Percentiles rank a stretch among this genome's conserved stretches.
Conservation (phyloP, 2,888 invertebrate species). For the Dicyrtoma fusca region DNA sequence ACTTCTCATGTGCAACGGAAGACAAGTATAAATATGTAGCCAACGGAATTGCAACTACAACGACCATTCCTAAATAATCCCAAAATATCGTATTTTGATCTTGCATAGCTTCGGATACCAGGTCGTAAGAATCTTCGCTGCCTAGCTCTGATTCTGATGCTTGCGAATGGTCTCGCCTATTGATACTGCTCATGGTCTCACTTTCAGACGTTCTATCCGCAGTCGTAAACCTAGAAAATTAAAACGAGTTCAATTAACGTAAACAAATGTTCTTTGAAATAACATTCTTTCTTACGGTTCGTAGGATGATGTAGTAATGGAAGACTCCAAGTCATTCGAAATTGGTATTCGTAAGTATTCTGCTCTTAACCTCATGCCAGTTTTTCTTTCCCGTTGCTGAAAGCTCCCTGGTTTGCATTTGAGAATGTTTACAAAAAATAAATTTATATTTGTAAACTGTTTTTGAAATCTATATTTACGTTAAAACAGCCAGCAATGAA, state of each 20-base stretch:
- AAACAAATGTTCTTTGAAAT: background rate
- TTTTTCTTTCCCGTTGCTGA: background rate
- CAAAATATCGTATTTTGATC: conserved; percentile 8
- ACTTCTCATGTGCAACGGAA: too few species aligned
- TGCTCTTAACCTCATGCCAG: background rate
- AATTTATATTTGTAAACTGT: too few species aligned
- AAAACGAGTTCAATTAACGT: too few species aligned
- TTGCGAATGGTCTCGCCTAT: too few species aligned
- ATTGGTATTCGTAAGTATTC: conserved; percentile 4
- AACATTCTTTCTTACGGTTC: background rate
- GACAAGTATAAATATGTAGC: conserved; percentile 30
- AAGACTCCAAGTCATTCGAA: too few species aligned
- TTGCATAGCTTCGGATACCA: background rate
- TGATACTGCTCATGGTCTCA: too few species aligned
- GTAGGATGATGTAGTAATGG: background rate
- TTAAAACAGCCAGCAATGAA: background rate
- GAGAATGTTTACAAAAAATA: too few species aligned
- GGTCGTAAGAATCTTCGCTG: too few species aligned
- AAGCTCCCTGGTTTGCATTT: background rate
- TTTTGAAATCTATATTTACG: background rate
- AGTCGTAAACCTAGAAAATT: too few species aligned
- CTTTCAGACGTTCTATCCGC: too few species aligned
- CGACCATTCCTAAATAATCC: conserved; percentile 34
- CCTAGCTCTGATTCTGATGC: too few species aligned
- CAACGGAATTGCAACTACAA: conserved; percentile 22